Percentiles rank a stretch among this genome's conserved stretches.
Conservation (phyloP, 2,113 vertebrate genomes). For the Aptenodytes patagonicus region DNA sequence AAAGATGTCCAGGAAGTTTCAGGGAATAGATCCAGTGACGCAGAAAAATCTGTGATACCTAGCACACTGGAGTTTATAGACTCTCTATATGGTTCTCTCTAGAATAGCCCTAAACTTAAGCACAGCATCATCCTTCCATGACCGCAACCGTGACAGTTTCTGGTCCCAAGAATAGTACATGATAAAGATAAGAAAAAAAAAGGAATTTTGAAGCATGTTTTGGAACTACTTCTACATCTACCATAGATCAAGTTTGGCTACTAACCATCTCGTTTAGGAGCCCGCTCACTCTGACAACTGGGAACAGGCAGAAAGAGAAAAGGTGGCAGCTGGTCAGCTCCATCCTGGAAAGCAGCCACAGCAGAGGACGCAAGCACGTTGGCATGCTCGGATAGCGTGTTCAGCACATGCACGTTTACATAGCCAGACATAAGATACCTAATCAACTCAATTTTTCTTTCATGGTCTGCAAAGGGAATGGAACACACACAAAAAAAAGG, state of each 20-base stretch:
- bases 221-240: conserved; percentile 62
- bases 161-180: background rate
- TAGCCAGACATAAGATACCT: conserved; percentile 91
- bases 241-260: conserved; percentile 63
- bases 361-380: conserved; percentile 85
- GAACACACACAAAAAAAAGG: conserved; percentile 39
- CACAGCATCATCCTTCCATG: background rate
- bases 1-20: background rate
- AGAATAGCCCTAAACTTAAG: background rate
- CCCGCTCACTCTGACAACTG: conserved; percentile 78
- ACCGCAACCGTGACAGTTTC: background rate
- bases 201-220: background rate
- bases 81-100: background rate
- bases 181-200: background rate
- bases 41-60: background rate
- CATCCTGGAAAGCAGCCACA: conserved; percentile 86
- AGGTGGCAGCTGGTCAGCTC: conserved; percentile 84
- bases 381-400: conserved; percentile 88
- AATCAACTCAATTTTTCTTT: conserved; percentile 90
- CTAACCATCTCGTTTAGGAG: conserved; percentile 90
- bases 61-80: background rate
- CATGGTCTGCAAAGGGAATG: conserved; percentile 80
- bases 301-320: conserved; percentile 87
- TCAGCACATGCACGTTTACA: conserved; percentile 85
- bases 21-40: background rate